These are phyloP conservation scores for Willowsia nigromaculata DNA, from an alignment of 2,888 invertebrate genomes.

Conservation along the genomic window DNA sequence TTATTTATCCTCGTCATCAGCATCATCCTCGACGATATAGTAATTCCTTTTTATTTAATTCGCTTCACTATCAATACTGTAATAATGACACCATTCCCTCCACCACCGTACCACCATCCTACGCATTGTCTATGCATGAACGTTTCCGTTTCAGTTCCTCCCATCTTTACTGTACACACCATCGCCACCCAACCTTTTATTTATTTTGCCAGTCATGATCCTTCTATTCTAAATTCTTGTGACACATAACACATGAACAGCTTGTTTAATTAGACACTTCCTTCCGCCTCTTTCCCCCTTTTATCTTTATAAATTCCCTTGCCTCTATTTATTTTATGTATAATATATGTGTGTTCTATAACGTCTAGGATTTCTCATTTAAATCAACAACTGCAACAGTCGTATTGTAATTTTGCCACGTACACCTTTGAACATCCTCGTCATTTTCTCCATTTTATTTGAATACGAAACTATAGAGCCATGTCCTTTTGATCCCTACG, in stretches of 20 bases:
- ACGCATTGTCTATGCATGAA: constrained; percentile 56
- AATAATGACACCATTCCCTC: constrained; percentile 34
- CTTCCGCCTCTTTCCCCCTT: constrained; percentile 42
- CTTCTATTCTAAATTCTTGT: background rate
- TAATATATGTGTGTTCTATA: background rate
- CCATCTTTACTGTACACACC: background rate
- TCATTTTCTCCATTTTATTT: background rate
- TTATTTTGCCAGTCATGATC: constrained; percentile 59
- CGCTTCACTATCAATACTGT: constrained; percentile 31
- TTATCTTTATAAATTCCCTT: background rate
- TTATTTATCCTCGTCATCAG: constrained; percentile 42
- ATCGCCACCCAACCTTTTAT: constrained; percentile 34
- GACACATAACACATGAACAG: constrained; percentile 48
- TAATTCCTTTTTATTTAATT: constrained; percentile 46
- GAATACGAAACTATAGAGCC: background rate
- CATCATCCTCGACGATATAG: background rate
- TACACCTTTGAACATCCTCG: background rate
- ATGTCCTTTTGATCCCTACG: background rate
- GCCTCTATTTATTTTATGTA: background rate
- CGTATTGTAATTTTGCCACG: background rate
- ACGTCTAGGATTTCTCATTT: background rate
- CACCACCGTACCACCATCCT: background rate
- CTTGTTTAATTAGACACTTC: constrained; percentile 69
- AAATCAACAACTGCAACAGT: background rate
- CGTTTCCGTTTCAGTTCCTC: constrained; percentile 8